phyloP scores from a whole-genome alignment of 2,888 invertebrate genomes.

The Labia minor region DNA sequence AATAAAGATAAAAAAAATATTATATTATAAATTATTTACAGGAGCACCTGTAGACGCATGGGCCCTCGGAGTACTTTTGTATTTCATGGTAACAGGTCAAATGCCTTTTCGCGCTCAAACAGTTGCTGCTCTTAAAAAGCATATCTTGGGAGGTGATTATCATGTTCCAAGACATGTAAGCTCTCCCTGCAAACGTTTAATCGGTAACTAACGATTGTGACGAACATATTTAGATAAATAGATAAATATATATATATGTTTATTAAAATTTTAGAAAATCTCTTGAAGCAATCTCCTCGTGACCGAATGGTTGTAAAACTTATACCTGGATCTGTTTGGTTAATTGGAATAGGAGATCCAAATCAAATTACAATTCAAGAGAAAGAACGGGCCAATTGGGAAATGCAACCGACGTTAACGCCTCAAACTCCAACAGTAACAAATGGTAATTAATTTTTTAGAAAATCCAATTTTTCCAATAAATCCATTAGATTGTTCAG shows the following conservation, averaged over 20 bases:
- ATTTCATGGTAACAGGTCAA: constrained; percentile 63
- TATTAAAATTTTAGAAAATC: constrained; percentile 36
- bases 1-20: no score
- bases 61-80: constrained; percentile 62
- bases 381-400: constrained; percentile 27
- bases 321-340: constrained; percentile 45
- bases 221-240: neutral
- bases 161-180: constrained; percentile 43
- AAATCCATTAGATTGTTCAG: no score
- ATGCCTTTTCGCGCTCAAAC: constrained; percentile 71
- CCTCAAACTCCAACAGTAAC: constrained; percentile 8
- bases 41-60: constrained; percentile 53
- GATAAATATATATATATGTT: constrained; percentile 16
- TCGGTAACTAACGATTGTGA: constrained; percentile 36
- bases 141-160: constrained; percentile 54
- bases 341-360: constrained; percentile 32
- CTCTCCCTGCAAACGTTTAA: constrained; percentile 41
- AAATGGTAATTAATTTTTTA: no score
- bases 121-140: constrained; percentile 57
- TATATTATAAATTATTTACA: no score
- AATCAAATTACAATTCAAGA: no score
- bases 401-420: constrained; percentile 27
- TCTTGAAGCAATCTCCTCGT: constrained; percentile 40
- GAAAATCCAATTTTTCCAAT: no score
- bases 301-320: constrained; percentile 41